Conservation (phyloP, 1,140 invertebrate species). For the Hycleus cichorii region DNA sequence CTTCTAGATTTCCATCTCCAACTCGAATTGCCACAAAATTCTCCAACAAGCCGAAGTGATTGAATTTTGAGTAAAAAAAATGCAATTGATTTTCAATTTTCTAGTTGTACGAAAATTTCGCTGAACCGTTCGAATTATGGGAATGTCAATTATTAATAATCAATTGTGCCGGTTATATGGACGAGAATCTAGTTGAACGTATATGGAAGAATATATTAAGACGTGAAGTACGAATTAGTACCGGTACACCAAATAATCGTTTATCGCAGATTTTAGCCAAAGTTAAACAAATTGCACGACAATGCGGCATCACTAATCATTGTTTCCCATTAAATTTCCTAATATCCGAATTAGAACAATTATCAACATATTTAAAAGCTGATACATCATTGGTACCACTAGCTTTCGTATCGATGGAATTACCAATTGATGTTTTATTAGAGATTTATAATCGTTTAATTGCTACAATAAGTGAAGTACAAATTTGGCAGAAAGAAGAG, state of each 20-base stretch:
- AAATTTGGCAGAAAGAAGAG: slow-evolving; percentile 66
- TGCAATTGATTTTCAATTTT: background rate
- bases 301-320: slow-evolving; percentile 63
- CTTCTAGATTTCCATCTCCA: too few species aligned
- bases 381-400: slow-evolving; percentile 61
- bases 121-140: slow-evolving; percentile 72
- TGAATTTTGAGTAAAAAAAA: too few species aligned
- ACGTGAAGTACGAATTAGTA: slow-evolving; percentile 46
- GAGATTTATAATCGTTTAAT: slow-evolving; percentile 66
- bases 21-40: too few species aligned
- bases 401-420: slow-evolving; percentile 58
- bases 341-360: slow-evolving; percentile 5
- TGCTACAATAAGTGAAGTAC: slow-evolving; percentile 43
- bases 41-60: too few species aligned
- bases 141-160: slow-evolving; percentile 81
- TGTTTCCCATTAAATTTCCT: slow-evolving; percentile 62
- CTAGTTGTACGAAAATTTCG: slow-evolving; percentile 77
- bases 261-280: slow-evolving; percentile 62
- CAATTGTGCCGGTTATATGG: slow-evolving; percentile 73
- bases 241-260: slow-evolving; percentile 52
- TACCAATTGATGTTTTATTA: slow-evolving; percentile 62
- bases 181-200: slow-evolving; percentile 60
- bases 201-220: slow-evolving; percentile 74
- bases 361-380: slow-evolving; percentile 39
- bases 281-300: slow-evolving; percentile 62